These are phyloP conservation scores for Penaeus monodon DNA, from an alignment of 2,888 invertebrate species.

Conservation along the genomic window DNA sequence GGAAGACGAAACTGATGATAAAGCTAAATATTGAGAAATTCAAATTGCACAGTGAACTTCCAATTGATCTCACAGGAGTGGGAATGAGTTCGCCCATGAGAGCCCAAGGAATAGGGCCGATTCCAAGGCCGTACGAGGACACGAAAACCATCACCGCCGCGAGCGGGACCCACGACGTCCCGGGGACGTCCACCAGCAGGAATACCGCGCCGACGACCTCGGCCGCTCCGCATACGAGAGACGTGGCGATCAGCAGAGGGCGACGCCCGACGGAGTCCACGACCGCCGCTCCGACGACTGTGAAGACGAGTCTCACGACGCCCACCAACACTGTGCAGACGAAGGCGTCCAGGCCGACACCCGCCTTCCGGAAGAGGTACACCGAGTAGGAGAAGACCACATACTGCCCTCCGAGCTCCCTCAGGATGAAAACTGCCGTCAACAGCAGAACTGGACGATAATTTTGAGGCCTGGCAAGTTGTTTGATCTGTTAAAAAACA, in stretches of 20 bases:
- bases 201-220: slow-evolving; percentile 37
- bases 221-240: slow-evolving; percentile 37
- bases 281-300: slow-evolving; percentile 67
- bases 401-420: slow-evolving; percentile 44
- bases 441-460: slow-evolving; percentile 24
- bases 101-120: slow-evolving; percentile 60
- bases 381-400: slow-evolving; percentile 42
- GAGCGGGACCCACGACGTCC: slow-evolving; percentile 68
- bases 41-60: slow-evolving; percentile 40
- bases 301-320: slow-evolving; percentile 66
- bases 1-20: slow-evolving; percentile 36
- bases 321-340: slow-evolving; percentile 69
- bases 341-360: slow-evolving; percentile 67
- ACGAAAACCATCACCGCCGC: slow-evolving; percentile 66
- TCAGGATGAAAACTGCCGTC: slow-evolving; percentile 8
- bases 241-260: slow-evolving; percentile 68
- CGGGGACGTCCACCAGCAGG: slow-evolving; percentile 54
- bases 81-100: slow-evolving; percentile 64
- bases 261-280: slow-evolving; percentile 69
- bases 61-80: slow-evolving; percentile 55
- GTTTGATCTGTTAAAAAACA: too few relatives aligned
- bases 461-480: background rate
- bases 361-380: slow-evolving; percentile 41
- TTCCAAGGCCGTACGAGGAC: slow-evolving; percentile 61
- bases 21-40: slow-evolving; percentile 38